Conservation (phyloP, 2,797 vertebrate genomes). For the Alca torda region DNA sequence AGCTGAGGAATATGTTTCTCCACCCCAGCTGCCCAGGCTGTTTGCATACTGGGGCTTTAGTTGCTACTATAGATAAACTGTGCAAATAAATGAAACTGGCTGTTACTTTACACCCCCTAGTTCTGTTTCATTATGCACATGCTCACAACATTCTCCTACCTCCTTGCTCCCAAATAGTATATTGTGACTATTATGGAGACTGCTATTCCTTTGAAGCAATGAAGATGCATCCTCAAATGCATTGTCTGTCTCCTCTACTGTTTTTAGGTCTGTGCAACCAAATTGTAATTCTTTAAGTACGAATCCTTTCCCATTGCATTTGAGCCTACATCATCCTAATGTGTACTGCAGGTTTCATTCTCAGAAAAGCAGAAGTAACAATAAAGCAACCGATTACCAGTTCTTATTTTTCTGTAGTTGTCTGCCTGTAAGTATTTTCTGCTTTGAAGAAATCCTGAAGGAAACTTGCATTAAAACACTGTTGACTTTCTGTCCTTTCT, state of each 20-base stretch:
- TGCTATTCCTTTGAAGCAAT: background rate
- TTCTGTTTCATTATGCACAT: background rate
- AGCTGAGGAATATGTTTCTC: background rate
- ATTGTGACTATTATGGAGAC: background rate
- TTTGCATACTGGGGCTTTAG: conserved; percentile 5
- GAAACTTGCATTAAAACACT: background rate
- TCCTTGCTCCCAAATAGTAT: accelerated
- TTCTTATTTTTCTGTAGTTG: background rate
- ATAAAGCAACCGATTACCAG: background rate
- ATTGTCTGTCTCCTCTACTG: background rate
- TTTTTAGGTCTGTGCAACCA: background rate
- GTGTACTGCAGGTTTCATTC: background rate
- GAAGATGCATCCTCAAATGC: background rate
- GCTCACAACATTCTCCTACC: background rate
- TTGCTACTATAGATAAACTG: background rate
- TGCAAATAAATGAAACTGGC: background rate
- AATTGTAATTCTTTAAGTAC: background rate
- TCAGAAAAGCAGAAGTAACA: background rate
- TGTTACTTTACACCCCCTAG: background rate
- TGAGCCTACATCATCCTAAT: background rate
- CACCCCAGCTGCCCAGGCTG: background rate
- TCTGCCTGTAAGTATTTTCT: background rate
- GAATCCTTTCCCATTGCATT: background rate
- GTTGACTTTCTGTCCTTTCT: background rate
- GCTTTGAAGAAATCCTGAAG: background rate